Conservation (phyloP, 1,140 invertebrate genomes). For the Xylocopa sonorina region DNA sequence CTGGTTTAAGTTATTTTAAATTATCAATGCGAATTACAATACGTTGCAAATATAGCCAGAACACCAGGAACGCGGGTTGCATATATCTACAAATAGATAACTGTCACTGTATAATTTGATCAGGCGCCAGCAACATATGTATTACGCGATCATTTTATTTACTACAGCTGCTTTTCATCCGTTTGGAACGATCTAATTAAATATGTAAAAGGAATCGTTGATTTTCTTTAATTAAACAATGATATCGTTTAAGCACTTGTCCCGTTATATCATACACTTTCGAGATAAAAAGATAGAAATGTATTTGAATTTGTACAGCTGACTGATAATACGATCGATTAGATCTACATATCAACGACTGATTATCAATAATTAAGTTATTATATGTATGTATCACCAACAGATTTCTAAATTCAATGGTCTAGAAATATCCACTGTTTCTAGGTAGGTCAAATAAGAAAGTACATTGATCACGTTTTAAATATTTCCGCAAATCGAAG, state of each 20-base stretch:
- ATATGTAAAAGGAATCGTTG: background rate
- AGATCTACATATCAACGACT: background rate
- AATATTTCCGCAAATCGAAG: background rate
- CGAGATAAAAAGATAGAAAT: background rate
- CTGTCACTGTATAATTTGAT: background rate
- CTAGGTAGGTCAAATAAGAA: background rate
- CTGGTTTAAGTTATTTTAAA: no score
- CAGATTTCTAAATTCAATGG: background rate
- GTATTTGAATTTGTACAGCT: conserved; percentile 28
- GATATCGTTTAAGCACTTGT: background rate
- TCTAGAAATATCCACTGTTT: no score
- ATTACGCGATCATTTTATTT: background rate
- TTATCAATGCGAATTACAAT: no score
- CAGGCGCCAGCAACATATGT: no score
- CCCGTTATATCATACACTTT: background rate
- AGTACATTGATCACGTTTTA: background rate
- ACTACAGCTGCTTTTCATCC: background rate
- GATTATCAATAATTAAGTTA: background rate
- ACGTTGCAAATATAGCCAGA: no score
- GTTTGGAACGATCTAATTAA: conserved; percentile 14
- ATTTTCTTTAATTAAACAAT: background rate
- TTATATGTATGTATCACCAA: background rate
- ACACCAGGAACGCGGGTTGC: no score
- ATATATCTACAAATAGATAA: background rate
- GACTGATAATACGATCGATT: background rate